Evolutionary conservation across 2,888 invertebrate species (phyloP), one percentile per base, ranked within the genome.

Genomic region (Tenthredo notha): DNA sequence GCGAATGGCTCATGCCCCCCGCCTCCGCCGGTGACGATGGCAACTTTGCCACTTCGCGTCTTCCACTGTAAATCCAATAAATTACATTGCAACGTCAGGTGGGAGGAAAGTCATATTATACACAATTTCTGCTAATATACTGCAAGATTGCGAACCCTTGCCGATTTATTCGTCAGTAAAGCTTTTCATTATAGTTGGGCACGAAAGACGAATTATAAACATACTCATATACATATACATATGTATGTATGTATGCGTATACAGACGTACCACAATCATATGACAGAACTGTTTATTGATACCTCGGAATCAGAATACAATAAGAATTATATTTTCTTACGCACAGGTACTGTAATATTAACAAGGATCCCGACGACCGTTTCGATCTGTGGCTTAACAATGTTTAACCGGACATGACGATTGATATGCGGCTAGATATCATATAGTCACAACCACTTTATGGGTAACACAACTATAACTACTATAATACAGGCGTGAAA

Each of bases 1-100:
- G 91, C 88, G 84, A 92, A 93, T 0, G 98, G 98, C 92, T 98
- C 98, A 91, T 98, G 97, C 0, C 98, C 98, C 1, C 97, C 97
- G 1, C 97, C 97, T 1, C 98, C 98, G 1, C 98, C 98, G 74
- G 96, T 96, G 6, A 98, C 93, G 65, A 95, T 89, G 33, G 95
- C 95, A 70, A 95, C 96, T 91, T 93, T 92, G 50, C 88, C 85
- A 85, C 80, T 87, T 9, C 86, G 85, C 74, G 88, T 43, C 70
- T 86, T 87, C 87, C 89, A 90, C 92, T 92, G 67, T 47, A 84
- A 75, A 40, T 15, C 37, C n/a, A 78, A 78, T 5, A 78, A 40
- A 18, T 47, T 47, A 78, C 2, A 43, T 43, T 43, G 18, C 33
- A 78, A 37, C 37, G 37, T 37, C 37, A 7, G 2, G 37, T 37